Percentiles rank a stretch among this genome's conserved stretches.
phyloP scores from a whole-genome alignment of 2,797 vertebrate genomes.

The Prunella strophiata region DNA sequence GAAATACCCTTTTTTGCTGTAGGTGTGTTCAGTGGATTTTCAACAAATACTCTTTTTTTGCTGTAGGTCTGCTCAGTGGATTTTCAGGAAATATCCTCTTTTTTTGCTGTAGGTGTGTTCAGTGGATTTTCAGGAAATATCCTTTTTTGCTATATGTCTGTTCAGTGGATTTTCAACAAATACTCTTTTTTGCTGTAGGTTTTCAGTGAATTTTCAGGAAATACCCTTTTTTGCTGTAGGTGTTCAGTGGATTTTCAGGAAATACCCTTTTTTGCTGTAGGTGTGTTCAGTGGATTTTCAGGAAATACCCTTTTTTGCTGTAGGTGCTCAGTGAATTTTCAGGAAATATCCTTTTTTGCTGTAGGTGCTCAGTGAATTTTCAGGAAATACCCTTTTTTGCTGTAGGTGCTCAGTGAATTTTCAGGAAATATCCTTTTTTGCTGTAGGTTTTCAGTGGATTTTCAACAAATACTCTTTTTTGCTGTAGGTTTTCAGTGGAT shows the following conservation, averaged over 20 bases:
- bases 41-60: not conserved
- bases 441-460: not conserved
- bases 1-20: not conserved
- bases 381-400: not conserved
- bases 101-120: not conserved
- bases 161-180: not conserved
- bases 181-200: rapidly evolving
- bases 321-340: not conserved
- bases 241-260: not conserved
- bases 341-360: not conserved
- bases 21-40: not conserved
- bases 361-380: not conserved
- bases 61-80: not conserved
- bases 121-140: not conserved
- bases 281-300: not conserved
- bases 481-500: not conserved
- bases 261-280: not conserved
- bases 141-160: not conserved
- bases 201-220: not conserved
- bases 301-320: not conserved
- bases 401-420: not conserved
- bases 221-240: not conserved
- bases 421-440: not conserved
- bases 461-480: not conserved
- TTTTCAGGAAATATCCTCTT: not conserved